phyloP scores from a whole-genome alignment of 2,113 vertebrate genomes.

The Triplophysa rosa region DNA sequence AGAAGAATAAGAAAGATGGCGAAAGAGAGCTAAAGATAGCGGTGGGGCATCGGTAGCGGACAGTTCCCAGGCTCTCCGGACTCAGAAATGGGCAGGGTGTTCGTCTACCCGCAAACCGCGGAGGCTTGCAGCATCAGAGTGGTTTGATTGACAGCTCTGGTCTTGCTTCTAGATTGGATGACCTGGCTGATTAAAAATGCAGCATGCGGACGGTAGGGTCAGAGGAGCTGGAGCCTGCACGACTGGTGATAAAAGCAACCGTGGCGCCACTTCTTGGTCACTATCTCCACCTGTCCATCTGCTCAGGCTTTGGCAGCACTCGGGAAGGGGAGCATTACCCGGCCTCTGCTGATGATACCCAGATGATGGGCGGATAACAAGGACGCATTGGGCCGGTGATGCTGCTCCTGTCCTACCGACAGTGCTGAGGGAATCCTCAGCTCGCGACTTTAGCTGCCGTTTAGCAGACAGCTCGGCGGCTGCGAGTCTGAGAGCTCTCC shows the following conservation, averaged over 20 bases:
- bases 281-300: constrained; percentile 81
- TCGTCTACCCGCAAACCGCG: constrained; percentile 38
- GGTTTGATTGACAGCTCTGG: constrained; percentile 68
- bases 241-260: constrained; percentile 67
- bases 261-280: constrained; percentile 70
- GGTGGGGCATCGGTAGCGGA: constrained; percentile 26
- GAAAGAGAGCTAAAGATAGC: constrained; percentile 37
- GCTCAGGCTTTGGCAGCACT: constrained; percentile 68
- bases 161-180: constrained; percentile 70
- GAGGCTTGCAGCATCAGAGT: constrained; percentile 33
- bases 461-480: constrained; percentile 39
- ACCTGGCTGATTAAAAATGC: constrained; percentile 75
- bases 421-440: constrained; percentile 58
- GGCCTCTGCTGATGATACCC: constrained; percentile 58
- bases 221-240: constrained; percentile 70
- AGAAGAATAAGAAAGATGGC: constrained; percentile 27
- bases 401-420: constrained; percentile 51
- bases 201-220: constrained; percentile 69
- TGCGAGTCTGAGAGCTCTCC: constrained; percentile 50
- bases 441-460: constrained; percentile 43
- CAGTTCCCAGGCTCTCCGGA: constrained; percentile 44
- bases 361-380: constrained; percentile 54
- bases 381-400: constrained; percentile 49
- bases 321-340: constrained; percentile 59
- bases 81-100: constrained; percentile 27